A percentile compares a stretch with the other conserved stretches of the same genome.
These are phyloP conservation scores for Apamea crenata DNA, from an alignment of 2,888 invertebrate genomes.

Conservation along the genomic window DNA sequence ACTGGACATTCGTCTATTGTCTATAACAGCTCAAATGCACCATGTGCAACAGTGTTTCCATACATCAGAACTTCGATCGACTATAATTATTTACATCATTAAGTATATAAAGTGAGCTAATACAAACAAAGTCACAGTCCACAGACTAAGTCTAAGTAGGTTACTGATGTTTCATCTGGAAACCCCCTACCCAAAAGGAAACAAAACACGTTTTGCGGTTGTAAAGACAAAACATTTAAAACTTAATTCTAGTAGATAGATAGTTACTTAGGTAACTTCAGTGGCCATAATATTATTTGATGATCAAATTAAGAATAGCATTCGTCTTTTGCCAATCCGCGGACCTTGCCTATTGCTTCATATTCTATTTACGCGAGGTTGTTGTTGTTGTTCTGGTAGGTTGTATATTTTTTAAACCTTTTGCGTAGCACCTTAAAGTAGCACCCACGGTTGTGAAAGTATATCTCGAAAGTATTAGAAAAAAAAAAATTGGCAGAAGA, in stretches of 20 bases:
- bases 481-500: slow-evolving; percentile 7
- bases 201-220: slow-evolving; percentile 35
- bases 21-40: slow-evolving; percentile 69
- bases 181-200: slow-evolving; percentile 31
- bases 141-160: neutral
- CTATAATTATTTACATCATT: slow-evolving; percentile 7
- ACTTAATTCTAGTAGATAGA: slow-evolving; percentile 39
- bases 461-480: slow-evolving; percentile 17
- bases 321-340: slow-evolving; percentile 65
- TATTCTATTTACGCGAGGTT: slow-evolving; percentile 40
- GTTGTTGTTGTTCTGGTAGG: neutral
- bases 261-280: slow-evolving; percentile 49
- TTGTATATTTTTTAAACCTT: slow-evolving; percentile 6
- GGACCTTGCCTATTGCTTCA: slow-evolving; percentile 70
- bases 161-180: slow-evolving; percentile 30
- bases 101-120: neutral
- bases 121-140: slow-evolving; percentile 12
- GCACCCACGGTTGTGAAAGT: slow-evolving; percentile 7
- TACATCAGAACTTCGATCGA: slow-evolving; percentile 8
- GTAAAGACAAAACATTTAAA: slow-evolving; percentile 25
- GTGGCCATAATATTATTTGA: slow-evolving; percentile 75
- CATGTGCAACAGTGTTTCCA: slow-evolving; percentile 8
- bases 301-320: slow-evolving; percentile 48
- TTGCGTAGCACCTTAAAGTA: neutral
- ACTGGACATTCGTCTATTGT: slow-evolving; percentile 94